Evolutionary conservation across 2,113 vertebrate genomes (phyloP), one percentile per base, ranked within the genome.

Genomic region (Syrmaticus mikado): DNA sequence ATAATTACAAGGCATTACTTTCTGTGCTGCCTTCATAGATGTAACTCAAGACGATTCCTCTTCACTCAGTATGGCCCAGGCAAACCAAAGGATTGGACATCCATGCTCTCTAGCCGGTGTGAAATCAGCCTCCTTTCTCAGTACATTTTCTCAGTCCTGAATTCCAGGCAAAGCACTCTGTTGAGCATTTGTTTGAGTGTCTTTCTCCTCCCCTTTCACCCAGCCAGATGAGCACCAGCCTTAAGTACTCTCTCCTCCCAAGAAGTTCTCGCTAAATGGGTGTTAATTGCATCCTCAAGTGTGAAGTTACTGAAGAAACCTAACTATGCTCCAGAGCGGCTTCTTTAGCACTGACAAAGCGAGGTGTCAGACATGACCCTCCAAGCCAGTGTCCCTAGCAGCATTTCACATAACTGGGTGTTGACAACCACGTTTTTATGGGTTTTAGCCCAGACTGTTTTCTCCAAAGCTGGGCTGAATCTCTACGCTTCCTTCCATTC

Each of bases 321-420:
- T n/a, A 40, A 36, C 11, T 30, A n/a, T 78, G 52, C 21, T 90
- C 21, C 27, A 17, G 18, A 57, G 38, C 30, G 57, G 61, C 41
- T 80, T 38, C 67, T 73, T 85, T 57, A 80, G 52, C 52, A 10
- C 58, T 48, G 25, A 48, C 40, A 45, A 40, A 48, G 48, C 41
- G 45, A 90, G 43, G 93, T 95, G 93, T 83, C 83, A 96, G 92
- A 84, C 87, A 48, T 43, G 68, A 48, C n/a, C 36, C 36, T 78
- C 57, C 38, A 53, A 36, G 13, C 8, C 53, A 24, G 6, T 38
- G 38, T 58, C 62, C 38, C 40, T 57, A 34, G 53, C 65, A 74
- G 30, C 36, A 30, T 30, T 71, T 93, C 28, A 40, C 10, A 3
- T 45, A 82, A 46, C n/a, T n/a, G 48, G 15, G 41, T 22, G 3